Evolutionary conservation across 30 jellyfish, hydroid and myxozoan species (phyloP).

Genomic region (Cassiopea andromeda): DNA sequence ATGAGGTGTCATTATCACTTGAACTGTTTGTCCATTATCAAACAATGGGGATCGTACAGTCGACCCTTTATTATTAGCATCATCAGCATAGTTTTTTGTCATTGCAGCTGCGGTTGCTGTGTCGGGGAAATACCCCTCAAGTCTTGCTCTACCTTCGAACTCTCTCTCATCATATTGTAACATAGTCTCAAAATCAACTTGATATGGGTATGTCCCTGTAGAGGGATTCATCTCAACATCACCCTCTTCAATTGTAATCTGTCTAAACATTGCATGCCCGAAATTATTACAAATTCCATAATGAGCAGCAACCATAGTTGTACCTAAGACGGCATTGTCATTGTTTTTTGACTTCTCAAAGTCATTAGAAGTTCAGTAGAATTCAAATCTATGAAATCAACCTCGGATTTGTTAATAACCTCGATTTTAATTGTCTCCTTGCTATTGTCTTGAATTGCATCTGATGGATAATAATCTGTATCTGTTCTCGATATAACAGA

Average conservation of each 20-base stretch:
- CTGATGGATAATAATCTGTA: conserved; percentile 10
- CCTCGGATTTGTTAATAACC: background rate
- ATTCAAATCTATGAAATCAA: background rate
- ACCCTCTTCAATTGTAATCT: background rate
- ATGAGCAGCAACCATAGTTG: too few species aligned
- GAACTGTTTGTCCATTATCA: background rate
- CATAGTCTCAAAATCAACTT: background rate
- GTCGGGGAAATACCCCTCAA: background rate
- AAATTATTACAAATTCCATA: conserved; percentile 4
- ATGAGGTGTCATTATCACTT: background rate
- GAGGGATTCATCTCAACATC: background rate
- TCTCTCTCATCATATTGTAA: background rate
- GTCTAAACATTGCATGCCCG: conserved; percentile 1
- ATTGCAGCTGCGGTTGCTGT: background rate
- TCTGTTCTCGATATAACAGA: background rate
- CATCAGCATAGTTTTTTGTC: background rate
- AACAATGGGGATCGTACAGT: background rate
- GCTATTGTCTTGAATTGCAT: background rate
- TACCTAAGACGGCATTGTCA: background rate
- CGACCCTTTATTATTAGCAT: background rate
- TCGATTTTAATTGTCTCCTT: background rate
- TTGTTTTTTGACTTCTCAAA: too few species aligned
- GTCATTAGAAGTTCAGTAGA: background rate
- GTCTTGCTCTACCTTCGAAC: conserved; percentile 4
- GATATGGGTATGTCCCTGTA: conserved; percentile 5